Evolutionary conservation across 2,888 invertebrate species (phyloP).

Genomic region (Stenurella melanura): DNA sequence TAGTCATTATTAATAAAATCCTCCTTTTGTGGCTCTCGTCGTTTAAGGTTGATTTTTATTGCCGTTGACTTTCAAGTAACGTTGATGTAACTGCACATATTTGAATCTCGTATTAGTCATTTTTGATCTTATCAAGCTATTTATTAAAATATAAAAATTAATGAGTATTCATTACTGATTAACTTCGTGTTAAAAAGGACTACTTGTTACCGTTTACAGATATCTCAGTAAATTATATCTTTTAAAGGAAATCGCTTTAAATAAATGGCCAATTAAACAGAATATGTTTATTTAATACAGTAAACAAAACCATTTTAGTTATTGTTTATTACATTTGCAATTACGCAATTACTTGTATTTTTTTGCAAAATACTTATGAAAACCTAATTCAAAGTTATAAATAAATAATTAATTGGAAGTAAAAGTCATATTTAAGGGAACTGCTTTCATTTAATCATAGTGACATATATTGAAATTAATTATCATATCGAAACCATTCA

Average conservation of each 20-base stretch:
- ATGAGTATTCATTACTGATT: background rate
- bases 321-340: background rate
- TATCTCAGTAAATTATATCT: background rate
- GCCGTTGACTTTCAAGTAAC: background rate
- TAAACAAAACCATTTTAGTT: conserved; percentile 9
- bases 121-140: background rate
- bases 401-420: conserved; percentile 3
- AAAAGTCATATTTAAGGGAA: background rate
- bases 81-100: conserved; percentile 5
- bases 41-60: background rate
- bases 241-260: conserved; percentile 9
- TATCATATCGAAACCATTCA: background rate
- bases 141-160: background rate
- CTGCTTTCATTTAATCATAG: background rate
- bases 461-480: conserved; percentile 20
- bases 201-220: background rate
- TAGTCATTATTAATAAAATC: too few species aligned
- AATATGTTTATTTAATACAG: conserved; percentile 16
- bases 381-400: background rate
- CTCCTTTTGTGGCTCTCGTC: background rate
- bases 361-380: conserved; percentile 4
- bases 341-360: too few species aligned
- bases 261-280: conserved; percentile 4
- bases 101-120: background rate
- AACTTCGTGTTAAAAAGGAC: background rate